phyloP scores from a whole-genome alignment of 2,113 vertebrate species.

The Perccottus glenii region DNA sequence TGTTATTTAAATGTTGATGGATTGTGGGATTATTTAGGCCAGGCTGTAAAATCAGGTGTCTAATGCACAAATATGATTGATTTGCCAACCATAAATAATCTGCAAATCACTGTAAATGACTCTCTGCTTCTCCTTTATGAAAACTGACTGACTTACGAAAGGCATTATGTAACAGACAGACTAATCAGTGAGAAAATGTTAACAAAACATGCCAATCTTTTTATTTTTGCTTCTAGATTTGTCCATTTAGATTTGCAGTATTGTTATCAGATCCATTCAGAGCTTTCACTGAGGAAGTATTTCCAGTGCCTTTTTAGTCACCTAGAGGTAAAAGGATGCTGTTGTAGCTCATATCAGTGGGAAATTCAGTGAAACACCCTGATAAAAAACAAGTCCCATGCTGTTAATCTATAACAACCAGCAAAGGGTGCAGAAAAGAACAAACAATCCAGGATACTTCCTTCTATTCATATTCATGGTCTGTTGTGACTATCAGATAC shows the following conservation, averaged over 20 bases:
- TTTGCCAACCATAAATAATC: slow-evolving; percentile 28
- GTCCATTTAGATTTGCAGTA: background rate
- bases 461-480: slow-evolving; percentile 50
- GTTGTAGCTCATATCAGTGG: slow-evolving; percentile 48
- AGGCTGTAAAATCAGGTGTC: slow-evolving; percentile 8
- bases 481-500: slow-evolving; percentile 48
- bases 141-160: slow-evolving; percentile 20
- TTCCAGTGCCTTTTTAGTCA: slow-evolving; percentile 13
- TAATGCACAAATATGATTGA: slow-evolving; percentile 9
- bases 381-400: slow-evolving; percentile 35
- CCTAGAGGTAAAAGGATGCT: slow-evolving; percentile 39
- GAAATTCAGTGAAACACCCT: slow-evolving; percentile 55
- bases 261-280: slow-evolving; percentile 8
- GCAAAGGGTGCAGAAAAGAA: slow-evolving; percentile 27
- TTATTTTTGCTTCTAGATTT: background rate
- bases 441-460: slow-evolving; percentile 41
- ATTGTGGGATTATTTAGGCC: background rate
- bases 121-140: slow-evolving; percentile 9
- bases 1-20: background rate
- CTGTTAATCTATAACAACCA: slow-evolving; percentile 34
- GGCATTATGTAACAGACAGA: slow-evolving; percentile 51
- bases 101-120: slow-evolving; percentile 3
- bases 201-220: slow-evolving; percentile 29
- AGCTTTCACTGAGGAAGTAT: slow-evolving; percentile 3
- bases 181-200: slow-evolving; percentile 27